These are phyloP conservation scores for Drosophila greeni DNA, from an alignment of 2,888 invertebrate species.

Conservation along the genomic window DNA sequence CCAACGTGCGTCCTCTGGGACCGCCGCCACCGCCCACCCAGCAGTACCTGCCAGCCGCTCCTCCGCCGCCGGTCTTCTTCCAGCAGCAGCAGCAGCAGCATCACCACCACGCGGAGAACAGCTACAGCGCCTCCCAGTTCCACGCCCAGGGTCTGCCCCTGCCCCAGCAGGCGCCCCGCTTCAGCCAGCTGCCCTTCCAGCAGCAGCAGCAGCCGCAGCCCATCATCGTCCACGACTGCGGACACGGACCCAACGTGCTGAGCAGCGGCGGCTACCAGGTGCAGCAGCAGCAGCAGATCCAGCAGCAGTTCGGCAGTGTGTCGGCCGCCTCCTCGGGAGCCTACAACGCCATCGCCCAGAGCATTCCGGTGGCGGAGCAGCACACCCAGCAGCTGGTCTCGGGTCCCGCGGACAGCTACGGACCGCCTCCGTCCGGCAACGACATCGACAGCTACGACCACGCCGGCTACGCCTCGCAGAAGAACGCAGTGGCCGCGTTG, in stretches of 20 bases:
- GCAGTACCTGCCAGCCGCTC: conserved; percentile 60
- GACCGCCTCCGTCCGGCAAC: conserved; percentile 73
- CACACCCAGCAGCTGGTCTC: conserved; percentile 69
- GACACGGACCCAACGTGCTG: conserved; percentile 77
- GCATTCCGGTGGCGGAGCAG: conserved; percentile 73
- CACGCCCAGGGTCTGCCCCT: conserved; percentile 70
- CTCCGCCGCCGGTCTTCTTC: conserved; percentile 34
- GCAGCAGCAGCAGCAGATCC: conserved; percentile 44
- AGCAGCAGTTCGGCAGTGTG: conserved; percentile 49
- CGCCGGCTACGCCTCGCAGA: conserved; percentile 75
- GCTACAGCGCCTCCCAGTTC: conserved; percentile 65
- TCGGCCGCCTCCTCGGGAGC: conserved; percentile 52
- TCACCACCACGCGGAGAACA: conserved; percentile 54
- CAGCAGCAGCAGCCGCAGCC: conserved; percentile 56
- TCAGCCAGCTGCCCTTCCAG: conserved; percentile 61
- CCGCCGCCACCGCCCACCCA: conserved; percentile 39
- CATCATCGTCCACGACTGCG: conserved; percentile 74
- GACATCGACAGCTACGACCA: conserved; percentile 66
- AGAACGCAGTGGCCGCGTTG: conserved; percentile 62
- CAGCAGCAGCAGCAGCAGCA: conserved; percentile 49
- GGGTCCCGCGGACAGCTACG: conserved; percentile 64
- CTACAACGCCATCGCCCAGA: conserved; percentile 70
- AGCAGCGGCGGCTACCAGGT: conserved; percentile 66
- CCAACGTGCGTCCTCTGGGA: conserved; percentile 26
- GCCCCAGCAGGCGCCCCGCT: conserved; percentile 68